Percentiles rank a stretch among this genome's conserved stretches.
Conservation (phyloP, 1,140 invertebrate species). For the Cydia strobilella region DNA sequence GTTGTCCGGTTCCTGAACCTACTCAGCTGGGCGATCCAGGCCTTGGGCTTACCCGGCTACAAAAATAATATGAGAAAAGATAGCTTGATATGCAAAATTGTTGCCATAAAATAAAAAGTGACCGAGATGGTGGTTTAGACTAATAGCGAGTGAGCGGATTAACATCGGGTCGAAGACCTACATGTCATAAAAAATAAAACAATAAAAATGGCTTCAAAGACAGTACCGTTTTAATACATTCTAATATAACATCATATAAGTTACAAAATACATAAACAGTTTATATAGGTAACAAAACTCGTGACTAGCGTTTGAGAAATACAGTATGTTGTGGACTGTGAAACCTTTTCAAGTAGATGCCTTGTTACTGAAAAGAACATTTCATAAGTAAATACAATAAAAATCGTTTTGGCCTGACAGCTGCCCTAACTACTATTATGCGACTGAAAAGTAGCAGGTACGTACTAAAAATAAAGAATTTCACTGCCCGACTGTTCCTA, state of each 20-base stretch:
- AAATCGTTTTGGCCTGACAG: neutral
- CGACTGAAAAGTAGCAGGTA: neutral
- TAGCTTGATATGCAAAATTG: too few species aligned
- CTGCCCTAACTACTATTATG: neutral
- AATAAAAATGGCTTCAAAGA: conserved; percentile 46
- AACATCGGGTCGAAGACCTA: too few species aligned
- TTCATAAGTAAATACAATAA: neutral
- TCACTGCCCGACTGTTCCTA: too few species aligned
- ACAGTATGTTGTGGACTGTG: conserved; percentile 42
- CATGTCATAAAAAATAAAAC: conserved; percentile 32
- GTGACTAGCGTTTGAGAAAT: conserved; percentile 73
- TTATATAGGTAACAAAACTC: conserved; percentile 76
- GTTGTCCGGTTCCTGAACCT: too few species aligned
- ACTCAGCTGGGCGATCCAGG: too few species aligned
- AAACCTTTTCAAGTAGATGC: conserved; percentile 23
- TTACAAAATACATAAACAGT: conserved; percentile 76
- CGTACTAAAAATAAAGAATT: too few species aligned
- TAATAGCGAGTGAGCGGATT: too few species aligned
- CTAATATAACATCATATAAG: conserved; percentile 76
- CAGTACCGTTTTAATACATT: conserved; percentile 75
- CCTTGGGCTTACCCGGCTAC: too few species aligned
- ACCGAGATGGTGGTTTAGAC: too few species aligned
- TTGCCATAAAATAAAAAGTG: too few species aligned
- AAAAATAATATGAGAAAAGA: too few species aligned
- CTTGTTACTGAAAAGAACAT: neutral